Base-by-base conservation (phyloP, 2,113 vertebrate species). In the Pelodiscus sinensis region DNA sequence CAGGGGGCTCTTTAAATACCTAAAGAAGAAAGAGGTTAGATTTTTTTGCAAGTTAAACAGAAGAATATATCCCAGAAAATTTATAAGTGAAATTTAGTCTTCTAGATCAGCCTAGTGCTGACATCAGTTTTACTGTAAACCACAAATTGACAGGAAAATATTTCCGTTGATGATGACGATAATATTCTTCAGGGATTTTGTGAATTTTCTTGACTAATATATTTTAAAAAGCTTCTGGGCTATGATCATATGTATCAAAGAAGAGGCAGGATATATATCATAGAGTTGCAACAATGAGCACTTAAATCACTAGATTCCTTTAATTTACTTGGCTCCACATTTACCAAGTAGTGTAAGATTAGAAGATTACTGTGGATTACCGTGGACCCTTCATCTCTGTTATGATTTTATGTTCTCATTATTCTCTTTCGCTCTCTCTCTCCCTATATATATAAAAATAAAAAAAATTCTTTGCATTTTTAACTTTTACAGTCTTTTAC, bases 121-220 rank as follows among this genome's bases (percentile, higher is more conserved):
- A 24, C 62, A 4, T 55, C 58, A 60, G 27, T 60, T 60, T 60
- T 60, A 27, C 57, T 60, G 27, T 60, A 60, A 58, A 25, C 11
- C 25, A 60, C 25, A 60, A 60, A 27, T 11, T 27, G 58, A 29
- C 12, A 6, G 25, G 27, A 27, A 60, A 27, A 60, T 24, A 60
- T 60, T 60, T 60, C 58, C 58, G 13, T 60, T 29, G 58, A 27
- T 60, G 58, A 58, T 58, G 24, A 60, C 24, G 4, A 60, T 27
- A 9, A 25, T 58, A 25, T 11, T 78, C 94, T 88, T 96, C 44
- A 79, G 57, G 15, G 57, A 22, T 77, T 25, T 22, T 86, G 18
- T 2, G 0, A n/a, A 87, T 92, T 60, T 6, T 90, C 62, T 84
- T 91, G 65, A 6, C 24, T 62, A 51, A 81, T 84, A 4, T 62